Conservation (phyloP, 2,113 vertebrate species). For the Coreoperca whiteheadi region DNA sequence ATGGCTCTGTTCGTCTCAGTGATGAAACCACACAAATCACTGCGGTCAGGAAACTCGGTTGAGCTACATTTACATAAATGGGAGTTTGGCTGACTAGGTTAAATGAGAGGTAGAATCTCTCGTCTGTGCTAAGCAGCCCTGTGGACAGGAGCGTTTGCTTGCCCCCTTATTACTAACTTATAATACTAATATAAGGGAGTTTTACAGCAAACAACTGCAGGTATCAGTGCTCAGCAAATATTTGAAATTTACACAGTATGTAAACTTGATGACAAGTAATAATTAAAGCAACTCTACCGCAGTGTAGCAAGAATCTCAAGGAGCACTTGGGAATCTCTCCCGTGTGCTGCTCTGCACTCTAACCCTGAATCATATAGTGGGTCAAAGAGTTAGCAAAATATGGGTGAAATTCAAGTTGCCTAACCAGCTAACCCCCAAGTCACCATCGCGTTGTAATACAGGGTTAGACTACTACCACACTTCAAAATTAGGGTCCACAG, state of each 20-base stretch:
- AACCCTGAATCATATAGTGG: slow-evolving; percentile 50
- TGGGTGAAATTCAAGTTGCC: slow-evolving; percentile 72
- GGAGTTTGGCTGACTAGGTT: slow-evolving; percentile 53
- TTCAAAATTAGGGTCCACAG: slow-evolving; percentile 77
- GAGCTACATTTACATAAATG: slow-evolving; percentile 71
- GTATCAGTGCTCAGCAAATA: neutral
- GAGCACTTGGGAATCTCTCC: slow-evolving; percentile 37
- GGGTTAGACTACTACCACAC: slow-evolving; percentile 79
- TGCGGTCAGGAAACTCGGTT: slow-evolving; percentile 65
- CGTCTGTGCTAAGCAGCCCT: slow-evolving; percentile 45
- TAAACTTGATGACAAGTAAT: slow-evolving; percentile 8
- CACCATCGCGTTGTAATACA: slow-evolving; percentile 75
- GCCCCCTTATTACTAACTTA: neutral
- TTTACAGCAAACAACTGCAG: slow-evolving; percentile 10
- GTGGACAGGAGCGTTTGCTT: slow-evolving; percentile 15
- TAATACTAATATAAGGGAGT: neutral
- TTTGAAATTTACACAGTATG: neutral
- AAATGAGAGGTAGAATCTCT: slow-evolving; percentile 45
- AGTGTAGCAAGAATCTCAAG: slow-evolving; percentile 22
- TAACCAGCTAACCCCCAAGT: slow-evolving; percentile 57
- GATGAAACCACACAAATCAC: slow-evolving; percentile 77
- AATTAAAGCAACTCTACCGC: slow-evolving; percentile 12
- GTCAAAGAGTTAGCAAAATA: slow-evolving; percentile 80
- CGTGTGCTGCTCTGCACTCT: slow-evolving; percentile 42
- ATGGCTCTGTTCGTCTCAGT: slow-evolving; percentile 69